A percentile compares a stretch with the other conserved stretches of the same genome.
phyloP scores from a whole-genome alignment of 2,888 invertebrate species.

The Seladonia tumulorum region DNA sequence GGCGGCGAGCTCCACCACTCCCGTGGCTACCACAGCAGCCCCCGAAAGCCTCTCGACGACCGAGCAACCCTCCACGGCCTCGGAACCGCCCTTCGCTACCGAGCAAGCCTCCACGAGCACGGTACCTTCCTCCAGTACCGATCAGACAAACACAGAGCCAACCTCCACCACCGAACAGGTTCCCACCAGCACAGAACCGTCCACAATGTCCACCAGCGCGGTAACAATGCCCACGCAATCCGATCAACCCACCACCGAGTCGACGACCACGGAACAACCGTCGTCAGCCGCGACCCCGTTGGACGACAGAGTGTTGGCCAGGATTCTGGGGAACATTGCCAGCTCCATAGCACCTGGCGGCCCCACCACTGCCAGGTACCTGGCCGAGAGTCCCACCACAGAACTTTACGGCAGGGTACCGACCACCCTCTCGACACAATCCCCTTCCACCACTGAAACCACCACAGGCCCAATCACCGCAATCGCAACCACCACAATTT shows the following conservation, averaged over 20 bases:
- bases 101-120: conserved; percentile 44
- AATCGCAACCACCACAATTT: background rate
- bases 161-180: background rate
- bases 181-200: conserved; percentile 19
- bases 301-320: background rate
- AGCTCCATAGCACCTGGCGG: conserved; percentile 20
- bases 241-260: conserved; percentile 16
- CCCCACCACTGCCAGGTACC: background rate
- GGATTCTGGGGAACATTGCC: background rate
- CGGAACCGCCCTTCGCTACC: conserved; percentile 49
- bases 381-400: background rate
- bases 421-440: background rate
- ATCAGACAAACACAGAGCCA: background rate
- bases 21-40: conserved; percentile 38
- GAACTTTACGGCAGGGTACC: conserved; percentile 5
- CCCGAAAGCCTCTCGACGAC: conserved; percentile 47
- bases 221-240: background rate
- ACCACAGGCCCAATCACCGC: background rate
- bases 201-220: background rate
- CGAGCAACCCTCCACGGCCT: conserved; percentile 42
- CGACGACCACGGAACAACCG: conserved; percentile 10
- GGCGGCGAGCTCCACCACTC: conserved; percentile 52
- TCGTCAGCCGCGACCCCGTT: background rate
- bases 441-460: background rate
- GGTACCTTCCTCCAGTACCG: conserved; percentile 11